Percentiles rank a stretch among this genome's conserved stretches.
These are phyloP conservation scores for Stegodyphus dumicola DNA, from an alignment of 1,140 invertebrate genomes.

Conservation along the genomic window DNA sequence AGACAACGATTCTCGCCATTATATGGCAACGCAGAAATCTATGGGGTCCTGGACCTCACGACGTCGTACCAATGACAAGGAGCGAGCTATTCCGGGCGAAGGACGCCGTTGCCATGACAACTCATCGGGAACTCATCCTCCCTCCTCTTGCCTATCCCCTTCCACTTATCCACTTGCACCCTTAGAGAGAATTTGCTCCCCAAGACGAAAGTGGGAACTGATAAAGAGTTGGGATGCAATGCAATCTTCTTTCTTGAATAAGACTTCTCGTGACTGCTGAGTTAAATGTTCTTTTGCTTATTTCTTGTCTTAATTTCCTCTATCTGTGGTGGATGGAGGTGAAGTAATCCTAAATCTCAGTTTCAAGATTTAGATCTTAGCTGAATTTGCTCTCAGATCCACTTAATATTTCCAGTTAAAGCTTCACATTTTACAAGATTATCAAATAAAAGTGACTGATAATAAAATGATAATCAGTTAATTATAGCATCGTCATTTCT, in stretches of 20 bases:
- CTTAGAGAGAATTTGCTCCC: background rate
- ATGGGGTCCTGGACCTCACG: conserved; percentile 2
- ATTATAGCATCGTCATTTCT: too few species aligned
- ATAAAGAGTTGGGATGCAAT: background rate
- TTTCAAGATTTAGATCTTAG: too few species aligned
- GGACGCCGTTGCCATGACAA: conserved; percentile 28
- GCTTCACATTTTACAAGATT: too few species aligned
- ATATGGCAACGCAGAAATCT: background rate
- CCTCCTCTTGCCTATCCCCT: background rate
- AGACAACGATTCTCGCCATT: background rate
- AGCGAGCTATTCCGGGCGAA: conserved; percentile 23
- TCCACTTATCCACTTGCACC: background rate
- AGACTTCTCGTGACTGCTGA: background rate
- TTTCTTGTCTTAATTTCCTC: background rate
- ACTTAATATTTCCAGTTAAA: too few species aligned
- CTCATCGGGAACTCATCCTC: background rate
- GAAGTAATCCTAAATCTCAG: background rate
- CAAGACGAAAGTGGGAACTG: background rate
- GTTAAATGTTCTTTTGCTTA: background rate
- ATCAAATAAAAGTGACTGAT: too few species aligned
- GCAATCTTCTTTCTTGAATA: background rate
- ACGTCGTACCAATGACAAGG: conserved; percentile 33
- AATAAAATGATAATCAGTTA: too few species aligned
- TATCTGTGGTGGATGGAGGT: background rate
- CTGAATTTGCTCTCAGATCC: too few species aligned